Evolutionary conservation across 2,797 vertebrate species (phyloP).

Genomic region (Sebastes glaucus): DNA sequence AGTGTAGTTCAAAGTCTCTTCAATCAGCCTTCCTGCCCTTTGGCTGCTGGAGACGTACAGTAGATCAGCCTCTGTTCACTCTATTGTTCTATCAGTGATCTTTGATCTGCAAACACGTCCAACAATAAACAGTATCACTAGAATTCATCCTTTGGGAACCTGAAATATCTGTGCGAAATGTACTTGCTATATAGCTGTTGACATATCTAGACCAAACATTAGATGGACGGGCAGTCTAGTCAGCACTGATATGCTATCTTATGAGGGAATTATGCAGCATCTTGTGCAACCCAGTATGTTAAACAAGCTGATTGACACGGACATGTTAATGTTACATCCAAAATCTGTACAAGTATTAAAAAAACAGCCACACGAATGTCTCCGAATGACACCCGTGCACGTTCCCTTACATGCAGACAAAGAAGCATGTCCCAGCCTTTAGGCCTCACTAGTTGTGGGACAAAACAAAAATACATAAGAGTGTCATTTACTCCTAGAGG

Average conservation of each 20-base stretch:
- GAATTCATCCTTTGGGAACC: neutral
- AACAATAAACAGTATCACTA: neutral
- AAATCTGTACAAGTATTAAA: neutral
- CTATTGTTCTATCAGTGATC: conserved; percentile 37
- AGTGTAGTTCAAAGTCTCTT: conserved; percentile 65
- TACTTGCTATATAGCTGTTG: neutral
- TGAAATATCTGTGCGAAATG: neutral
- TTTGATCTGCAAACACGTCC: conserved; percentile 40
- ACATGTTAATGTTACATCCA: too few relatives aligned
- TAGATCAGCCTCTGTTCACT: conserved; percentile 18
- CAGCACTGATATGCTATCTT: neutral
- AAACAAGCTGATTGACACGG: neutral
- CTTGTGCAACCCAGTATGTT: neutral
- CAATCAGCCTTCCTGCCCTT: conserved; percentile 37
- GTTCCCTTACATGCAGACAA: neutral
- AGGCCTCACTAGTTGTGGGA: too few relatives aligned
- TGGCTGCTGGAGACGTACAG: conserved; percentile 6
- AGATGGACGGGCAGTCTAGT: neutral
- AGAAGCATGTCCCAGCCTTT: too few relatives aligned
- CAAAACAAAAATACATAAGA: too few relatives aligned
- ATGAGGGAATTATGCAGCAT: neutral
- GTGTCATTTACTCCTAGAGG: neutral
- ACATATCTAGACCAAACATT: neutral
- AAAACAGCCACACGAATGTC: neutral
- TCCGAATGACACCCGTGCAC: neutral